Evolutionary conservation across 1,140 invertebrate genomes (phyloP), one percentile per base, ranked within the genome.

Genomic region (Aphis craccivora): DNA sequence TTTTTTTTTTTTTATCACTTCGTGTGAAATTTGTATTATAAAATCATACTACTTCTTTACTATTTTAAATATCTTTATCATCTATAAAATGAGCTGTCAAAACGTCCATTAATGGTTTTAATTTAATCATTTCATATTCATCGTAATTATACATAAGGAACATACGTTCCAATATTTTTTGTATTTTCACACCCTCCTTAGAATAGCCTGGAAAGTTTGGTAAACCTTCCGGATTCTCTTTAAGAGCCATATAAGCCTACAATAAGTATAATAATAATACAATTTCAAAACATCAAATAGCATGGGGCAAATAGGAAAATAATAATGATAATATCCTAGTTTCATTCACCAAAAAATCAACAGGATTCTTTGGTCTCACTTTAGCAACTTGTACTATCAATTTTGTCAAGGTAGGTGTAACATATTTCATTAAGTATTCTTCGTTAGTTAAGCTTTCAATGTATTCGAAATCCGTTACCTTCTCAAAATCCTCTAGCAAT

Each of bases 311-410:
- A n/a, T n/a, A n/a, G n/a, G n/a, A n/a, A n/a, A n/a, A n/a, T n/a
- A n/a, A n/a, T n/a, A n/a, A 45, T 7, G 9, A 45, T 45, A 45
- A 9, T 45, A 45, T 45, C 45, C 45, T 35, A 87, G 20, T 48
- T 90, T 18, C 1, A 7, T 37, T 90, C 1, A 90, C 90, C 60
- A 91, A 22, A 67, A 91, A 91, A 40, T 76, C 60, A 40, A 91
- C 30, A n/a, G 90, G 60, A 45, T 91, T 91, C 6, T 43, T 43
- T n/a, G 90, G 60, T 35, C 60, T 76, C 35, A 91, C 55, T 76
- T 91, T 91, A n/a, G 90, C 53, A 23, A 91, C 55, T 91, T 91
- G 90, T 45, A 76, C 60, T 30, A 91, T 51, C 40, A 91, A 45
- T 48, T 91, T 91, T 20, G 90, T 76, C 7, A 91, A 45, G 22